These are phyloP conservation scores for Rhincodon typus DNA, from an alignment of 2,797 vertebrate genomes.

Conservation along the genomic window DNA sequence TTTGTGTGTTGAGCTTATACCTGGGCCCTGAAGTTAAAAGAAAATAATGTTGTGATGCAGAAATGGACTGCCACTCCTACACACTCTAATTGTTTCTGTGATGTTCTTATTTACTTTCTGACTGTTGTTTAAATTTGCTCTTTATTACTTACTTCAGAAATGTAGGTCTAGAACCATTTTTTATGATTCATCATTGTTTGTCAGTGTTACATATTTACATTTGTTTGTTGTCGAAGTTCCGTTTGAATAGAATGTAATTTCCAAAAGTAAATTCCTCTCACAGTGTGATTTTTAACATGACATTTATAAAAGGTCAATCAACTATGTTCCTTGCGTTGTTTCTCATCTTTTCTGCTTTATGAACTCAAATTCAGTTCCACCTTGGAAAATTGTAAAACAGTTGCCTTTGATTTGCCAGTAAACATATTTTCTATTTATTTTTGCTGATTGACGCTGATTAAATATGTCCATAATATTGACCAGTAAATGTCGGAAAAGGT, in stretches of 20 bases:
- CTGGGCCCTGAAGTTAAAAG: background rate
- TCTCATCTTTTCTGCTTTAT: background rate
- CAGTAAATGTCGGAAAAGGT: background rate
- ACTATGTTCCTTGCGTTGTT: background rate
- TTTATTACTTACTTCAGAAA: no score
- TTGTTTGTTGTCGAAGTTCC: background rate
- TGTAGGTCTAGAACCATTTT: background rate
- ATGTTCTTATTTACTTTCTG: background rate
- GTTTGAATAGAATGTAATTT: background rate
- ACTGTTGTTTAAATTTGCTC: background rate
- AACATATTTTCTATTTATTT: background rate
- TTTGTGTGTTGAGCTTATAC: background rate
- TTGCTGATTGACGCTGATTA: background rate
- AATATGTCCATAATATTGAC: background rate
- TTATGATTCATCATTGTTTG: background rate
- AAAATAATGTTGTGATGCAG: background rate
- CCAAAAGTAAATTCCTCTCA: background rate
- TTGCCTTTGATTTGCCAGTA: background rate
- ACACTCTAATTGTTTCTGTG: background rate
- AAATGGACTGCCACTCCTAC: background rate
- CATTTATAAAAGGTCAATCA: conserved; percentile 32
- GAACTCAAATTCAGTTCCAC: background rate
- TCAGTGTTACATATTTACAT: background rate
- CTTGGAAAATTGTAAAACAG: background rate
- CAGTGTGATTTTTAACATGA: background rate